Evolutionary conservation across 2,113 vertebrate species (phyloP).

Genomic region (Pogonocichla stellata): DNA sequence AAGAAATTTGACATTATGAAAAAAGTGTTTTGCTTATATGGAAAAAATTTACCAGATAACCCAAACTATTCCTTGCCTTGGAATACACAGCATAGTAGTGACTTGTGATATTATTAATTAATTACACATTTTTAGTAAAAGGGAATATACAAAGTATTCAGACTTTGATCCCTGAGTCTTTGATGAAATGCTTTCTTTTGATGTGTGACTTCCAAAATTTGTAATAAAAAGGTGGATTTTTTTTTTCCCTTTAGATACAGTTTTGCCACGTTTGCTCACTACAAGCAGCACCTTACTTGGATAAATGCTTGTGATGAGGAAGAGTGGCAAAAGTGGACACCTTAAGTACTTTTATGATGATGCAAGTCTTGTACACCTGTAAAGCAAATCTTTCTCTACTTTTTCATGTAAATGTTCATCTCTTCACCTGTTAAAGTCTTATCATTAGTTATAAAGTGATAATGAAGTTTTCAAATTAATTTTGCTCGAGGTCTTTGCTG

Average conservation of each 20-base stretch:
- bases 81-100: neutral
- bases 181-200: neutral
- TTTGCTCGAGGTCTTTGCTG: neutral
- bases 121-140: neutral
- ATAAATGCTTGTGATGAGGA: neutral
- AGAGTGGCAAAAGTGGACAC: neutral
- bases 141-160: neutral
- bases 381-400: neutral
- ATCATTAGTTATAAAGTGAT: neutral
- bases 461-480: neutral
- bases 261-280: neutral
- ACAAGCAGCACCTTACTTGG: neutral
- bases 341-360: neutral
- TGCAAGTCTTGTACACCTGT: neutral
- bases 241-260: neutral
- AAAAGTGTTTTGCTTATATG: neutral
- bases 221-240: neutral
- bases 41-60: neutral
- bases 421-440: neutral
- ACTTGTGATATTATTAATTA: slow-evolving; percentile 1
- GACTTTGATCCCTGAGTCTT: neutral
- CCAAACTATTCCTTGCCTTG: neutral
- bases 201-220: neutral
- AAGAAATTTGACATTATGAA: neutral
- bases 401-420: neutral